Percentiles rank a stretch among this genome's conserved stretches.
phyloP scores from a whole-genome alignment of 2,113 vertebrate species.

The Barnardius zonarius region DNA sequence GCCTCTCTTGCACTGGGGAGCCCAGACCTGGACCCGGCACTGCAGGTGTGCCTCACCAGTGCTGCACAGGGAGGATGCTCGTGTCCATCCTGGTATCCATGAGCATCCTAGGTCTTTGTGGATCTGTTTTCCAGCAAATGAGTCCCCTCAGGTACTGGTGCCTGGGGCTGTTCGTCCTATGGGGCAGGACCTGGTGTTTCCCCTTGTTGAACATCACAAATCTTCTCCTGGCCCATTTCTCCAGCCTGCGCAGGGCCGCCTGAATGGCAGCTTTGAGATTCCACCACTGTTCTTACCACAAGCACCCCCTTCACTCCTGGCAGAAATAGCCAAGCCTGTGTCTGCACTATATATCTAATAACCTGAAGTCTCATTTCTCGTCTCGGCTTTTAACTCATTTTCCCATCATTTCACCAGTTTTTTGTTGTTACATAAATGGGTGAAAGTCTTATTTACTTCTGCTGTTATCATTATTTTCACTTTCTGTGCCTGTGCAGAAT shows the following conservation, averaged over 20 bases:
- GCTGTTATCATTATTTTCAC: neutral
- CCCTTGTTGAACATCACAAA: neutral
- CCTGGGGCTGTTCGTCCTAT: neutral
- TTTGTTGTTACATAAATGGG: neutral
- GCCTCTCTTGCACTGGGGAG: neutral
- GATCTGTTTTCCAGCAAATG: neutral
- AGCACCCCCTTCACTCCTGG: fast-evolving
- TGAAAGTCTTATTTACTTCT: neutral
- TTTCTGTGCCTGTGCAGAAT: neutral
- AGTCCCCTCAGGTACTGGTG: fast-evolving
- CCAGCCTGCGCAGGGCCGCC: neutral
- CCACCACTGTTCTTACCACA: fast-evolving
- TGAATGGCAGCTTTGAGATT: neutral
- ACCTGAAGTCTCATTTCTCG: neutral
- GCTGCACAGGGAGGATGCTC: neutral
- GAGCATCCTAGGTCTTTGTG: no score
- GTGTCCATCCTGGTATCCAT: no score
- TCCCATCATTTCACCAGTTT: neutral
- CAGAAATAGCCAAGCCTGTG: neutral
- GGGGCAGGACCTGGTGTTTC: neutral
- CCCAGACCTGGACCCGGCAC: neutral
- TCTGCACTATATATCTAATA: neutral
- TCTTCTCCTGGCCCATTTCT: neutral
- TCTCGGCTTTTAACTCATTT: neutral
- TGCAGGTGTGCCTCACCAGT: neutral